Conservation (phyloP, 2,888 invertebrate species). For the Hanleya hanleyi region DNA sequence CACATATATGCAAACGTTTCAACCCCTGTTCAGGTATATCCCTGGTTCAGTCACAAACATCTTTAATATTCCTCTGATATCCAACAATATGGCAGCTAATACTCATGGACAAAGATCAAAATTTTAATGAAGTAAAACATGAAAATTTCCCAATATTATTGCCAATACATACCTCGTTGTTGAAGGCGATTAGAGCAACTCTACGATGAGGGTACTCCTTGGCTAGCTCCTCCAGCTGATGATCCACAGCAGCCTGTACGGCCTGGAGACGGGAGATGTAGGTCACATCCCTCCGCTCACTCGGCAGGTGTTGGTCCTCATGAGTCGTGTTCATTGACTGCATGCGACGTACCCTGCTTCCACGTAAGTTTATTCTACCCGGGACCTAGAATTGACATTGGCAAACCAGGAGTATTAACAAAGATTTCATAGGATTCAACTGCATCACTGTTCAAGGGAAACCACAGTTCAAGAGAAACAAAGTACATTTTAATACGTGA, state of each 20-base stretch:
- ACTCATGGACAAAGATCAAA: no score
- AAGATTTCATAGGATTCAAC: background rate
- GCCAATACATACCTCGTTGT: constrained; percentile 62
- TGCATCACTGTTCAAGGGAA: no score
- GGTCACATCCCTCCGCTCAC: constrained; percentile 61
- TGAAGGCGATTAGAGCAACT: constrained; percentile 68
- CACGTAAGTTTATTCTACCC: constrained; percentile 61
- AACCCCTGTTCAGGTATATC: no score
- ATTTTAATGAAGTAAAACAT: no score
- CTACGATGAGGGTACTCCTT: constrained; percentile 64
- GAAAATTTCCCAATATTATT: no score
- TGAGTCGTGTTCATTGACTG: constrained; percentile 51
- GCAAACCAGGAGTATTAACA: background rate
- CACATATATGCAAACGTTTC: no score
- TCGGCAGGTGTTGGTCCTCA: constrained; percentile 59
- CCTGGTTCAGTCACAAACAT: no score
- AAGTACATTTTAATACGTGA: no score
- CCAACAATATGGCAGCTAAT: no score
- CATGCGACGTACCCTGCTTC: constrained; percentile 50
- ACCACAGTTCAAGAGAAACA: no score
- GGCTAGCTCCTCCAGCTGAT: constrained; percentile 65
- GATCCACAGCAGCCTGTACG: constrained; percentile 70
- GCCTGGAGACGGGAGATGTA: constrained; percentile 68
- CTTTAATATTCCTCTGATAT: no score
- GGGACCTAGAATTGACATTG: constrained; percentile 51